Percentiles rank a stretch among this genome's conserved stretches.
These are phyloP conservation scores for Erinaceus europaeus DNA, from an alignment of 2,113 vertebrate species.

Conservation along the genomic window DNA sequence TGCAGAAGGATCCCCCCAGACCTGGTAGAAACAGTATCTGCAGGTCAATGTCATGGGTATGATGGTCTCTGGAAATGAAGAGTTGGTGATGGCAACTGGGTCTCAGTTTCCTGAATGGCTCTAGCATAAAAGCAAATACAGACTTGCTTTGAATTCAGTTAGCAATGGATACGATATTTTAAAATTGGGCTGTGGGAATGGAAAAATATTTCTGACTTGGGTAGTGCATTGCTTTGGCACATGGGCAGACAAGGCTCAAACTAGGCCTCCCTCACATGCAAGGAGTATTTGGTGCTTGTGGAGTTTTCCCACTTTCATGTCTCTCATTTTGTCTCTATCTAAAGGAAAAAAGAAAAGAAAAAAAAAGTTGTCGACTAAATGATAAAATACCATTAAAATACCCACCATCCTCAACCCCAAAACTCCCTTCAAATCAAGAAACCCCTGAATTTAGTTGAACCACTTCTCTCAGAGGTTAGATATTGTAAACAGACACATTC, in stretches of 20 bases:
- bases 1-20: conserved; percentile 90
- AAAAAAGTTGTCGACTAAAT: background rate
- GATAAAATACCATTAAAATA: conserved; percentile 29
- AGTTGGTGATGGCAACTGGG: background rate
- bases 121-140: conserved; percentile 3
- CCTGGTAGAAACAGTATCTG: conserved; percentile 91
- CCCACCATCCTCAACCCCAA: background rate
- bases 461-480: background rate
- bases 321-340: too few species aligned
- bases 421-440: background rate
- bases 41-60: conserved; percentile 89
- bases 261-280: too few species aligned
- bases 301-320: too few species aligned
- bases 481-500: background rate
- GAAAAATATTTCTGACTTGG: too few species aligned
- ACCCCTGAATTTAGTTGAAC: background rate
- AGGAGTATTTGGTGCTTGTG: too few species aligned
- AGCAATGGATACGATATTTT: background rate
- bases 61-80: conserved; percentile 90
- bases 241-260: too few species aligned
- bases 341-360: background rate
- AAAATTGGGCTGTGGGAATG: too few species aligned
- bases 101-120: conserved; percentile 10
- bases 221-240: too few species aligned
- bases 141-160: conserved; percentile 26